Conservation (phyloP, 2,113 vertebrate species). For the Eira barbara region DNA sequence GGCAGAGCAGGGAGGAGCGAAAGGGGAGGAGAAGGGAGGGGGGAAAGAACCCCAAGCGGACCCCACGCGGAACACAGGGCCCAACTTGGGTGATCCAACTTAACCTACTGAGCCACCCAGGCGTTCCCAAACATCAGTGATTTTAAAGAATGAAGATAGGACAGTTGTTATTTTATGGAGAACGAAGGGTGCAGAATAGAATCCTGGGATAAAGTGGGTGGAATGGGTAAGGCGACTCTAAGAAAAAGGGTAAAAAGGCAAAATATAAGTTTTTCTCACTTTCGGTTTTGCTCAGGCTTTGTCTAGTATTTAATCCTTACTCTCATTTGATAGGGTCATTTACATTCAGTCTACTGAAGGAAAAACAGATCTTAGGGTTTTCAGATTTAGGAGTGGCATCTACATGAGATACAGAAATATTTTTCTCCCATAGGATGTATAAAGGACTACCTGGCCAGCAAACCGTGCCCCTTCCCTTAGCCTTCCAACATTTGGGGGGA, state of each 20-base stretch:
- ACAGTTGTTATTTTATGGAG: not conserved
- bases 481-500: not conserved
- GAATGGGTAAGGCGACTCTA: fast-evolving
- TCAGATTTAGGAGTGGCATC: not conserved
- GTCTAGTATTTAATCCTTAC: not conserved
- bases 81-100: not conserved
- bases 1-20: too few species aligned
- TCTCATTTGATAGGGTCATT: not conserved
- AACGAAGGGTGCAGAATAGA: not conserved
- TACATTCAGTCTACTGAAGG: not conserved
- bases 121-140: not conserved
- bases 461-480: not conserved
- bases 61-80: not conserved
- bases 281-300: not conserved
- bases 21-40: too few species aligned
- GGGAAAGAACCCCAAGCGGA: not conserved
- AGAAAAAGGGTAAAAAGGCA: not conserved
- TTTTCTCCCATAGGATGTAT: not conserved
- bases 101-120: not conserved
- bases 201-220: not conserved
- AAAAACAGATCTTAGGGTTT: not conserved
- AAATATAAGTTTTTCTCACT: not conserved
- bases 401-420: not conserved
- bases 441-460: not conserved
- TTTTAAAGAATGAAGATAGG: not conserved